Percentiles rank a stretch among this genome's conserved stretches.
These are phyloP conservation scores for Cynocephalus volans DNA, from an alignment of 2,113 vertebrate genomes.

Conservation along the genomic window DNA sequence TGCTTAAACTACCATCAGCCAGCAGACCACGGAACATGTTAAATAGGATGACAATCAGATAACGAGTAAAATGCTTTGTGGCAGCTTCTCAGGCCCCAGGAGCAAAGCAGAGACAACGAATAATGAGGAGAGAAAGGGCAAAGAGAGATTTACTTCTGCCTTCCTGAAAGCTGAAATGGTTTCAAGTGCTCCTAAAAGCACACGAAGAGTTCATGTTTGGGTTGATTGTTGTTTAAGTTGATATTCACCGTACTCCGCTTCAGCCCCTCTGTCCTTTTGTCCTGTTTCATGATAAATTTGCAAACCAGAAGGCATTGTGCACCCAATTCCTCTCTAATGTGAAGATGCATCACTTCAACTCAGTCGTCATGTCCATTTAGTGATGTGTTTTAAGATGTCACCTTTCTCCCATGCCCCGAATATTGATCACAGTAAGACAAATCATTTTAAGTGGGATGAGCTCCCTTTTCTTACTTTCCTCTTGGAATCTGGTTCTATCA, in stretches of 20 bases:
- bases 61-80: constrained; percentile 83
- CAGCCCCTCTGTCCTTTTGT: background rate
- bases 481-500: background rate
- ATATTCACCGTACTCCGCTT: background rate
- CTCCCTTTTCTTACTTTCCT: background rate
- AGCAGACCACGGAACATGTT: constrained; percentile 86
- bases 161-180: constrained; percentile 25
- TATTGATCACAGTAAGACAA: background rate
- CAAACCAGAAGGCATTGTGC: background rate
- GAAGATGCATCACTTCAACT: background rate
- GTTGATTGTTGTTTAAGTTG: background rate
- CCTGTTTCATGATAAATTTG: background rate
- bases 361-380: accelerated
- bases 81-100: constrained; percentile 69
- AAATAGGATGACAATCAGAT: constrained; percentile 87
- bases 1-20: constrained; percentile 89
- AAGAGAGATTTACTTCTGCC: background rate
- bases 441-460: background rate
- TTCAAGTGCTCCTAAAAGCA: background rate
- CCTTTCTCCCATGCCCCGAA: background rate
- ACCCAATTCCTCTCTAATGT: background rate
- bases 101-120: constrained; percentile 69
- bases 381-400: background rate
- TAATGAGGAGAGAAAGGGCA: constrained; percentile 37
- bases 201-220: background rate